These are phyloP conservation scores for Microtus montanus DNA, from an alignment of 2,113 vertebrate genomes.

Conservation along the genomic window DNA sequence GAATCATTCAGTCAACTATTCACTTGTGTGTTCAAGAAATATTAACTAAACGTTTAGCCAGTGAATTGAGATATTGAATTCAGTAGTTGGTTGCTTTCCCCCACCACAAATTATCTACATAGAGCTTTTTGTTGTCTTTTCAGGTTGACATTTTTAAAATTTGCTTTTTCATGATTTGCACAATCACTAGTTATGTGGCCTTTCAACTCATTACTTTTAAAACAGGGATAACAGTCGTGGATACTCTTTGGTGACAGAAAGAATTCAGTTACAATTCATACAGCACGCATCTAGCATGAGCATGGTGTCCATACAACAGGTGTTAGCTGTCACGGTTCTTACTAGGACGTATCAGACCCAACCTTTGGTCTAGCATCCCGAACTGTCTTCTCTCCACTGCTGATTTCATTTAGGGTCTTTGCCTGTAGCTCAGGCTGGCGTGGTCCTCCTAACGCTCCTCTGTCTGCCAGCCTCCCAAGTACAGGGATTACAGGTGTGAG, in stretches of 20 bases:
- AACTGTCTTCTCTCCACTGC: neutral
- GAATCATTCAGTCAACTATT: slow-evolving; percentile 41
- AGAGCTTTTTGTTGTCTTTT: slow-evolving; percentile 10
- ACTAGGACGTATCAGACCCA: neutral
- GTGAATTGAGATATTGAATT: slow-evolving; percentile 55
- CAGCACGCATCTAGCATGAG: neutral
- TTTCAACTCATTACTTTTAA: neutral
- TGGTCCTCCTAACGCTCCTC: neutral
- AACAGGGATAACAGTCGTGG: neutral
- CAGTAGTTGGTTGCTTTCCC: neutral
- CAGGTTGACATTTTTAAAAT: neutral
- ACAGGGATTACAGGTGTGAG: neutral
- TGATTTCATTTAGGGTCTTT: neutral
- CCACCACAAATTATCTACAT: neutral
- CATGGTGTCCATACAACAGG: neutral
- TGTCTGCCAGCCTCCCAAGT: neutral
- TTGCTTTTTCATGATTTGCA: neutral
- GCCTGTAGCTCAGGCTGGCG: neutral
- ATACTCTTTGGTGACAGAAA: neutral
- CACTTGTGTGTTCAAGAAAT: slow-evolving; percentile 11
- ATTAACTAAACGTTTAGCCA: slow-evolving; percentile 44
- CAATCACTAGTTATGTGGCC: slow-evolving; percentile 17
- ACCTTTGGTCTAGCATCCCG: neutral
- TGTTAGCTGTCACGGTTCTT: slow-evolving; percentile 3
- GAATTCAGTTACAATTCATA: neutral